phyloP scores from a whole-genome alignment of 2,888 invertebrate genomes.

The Nomada lathburiana region DNA sequence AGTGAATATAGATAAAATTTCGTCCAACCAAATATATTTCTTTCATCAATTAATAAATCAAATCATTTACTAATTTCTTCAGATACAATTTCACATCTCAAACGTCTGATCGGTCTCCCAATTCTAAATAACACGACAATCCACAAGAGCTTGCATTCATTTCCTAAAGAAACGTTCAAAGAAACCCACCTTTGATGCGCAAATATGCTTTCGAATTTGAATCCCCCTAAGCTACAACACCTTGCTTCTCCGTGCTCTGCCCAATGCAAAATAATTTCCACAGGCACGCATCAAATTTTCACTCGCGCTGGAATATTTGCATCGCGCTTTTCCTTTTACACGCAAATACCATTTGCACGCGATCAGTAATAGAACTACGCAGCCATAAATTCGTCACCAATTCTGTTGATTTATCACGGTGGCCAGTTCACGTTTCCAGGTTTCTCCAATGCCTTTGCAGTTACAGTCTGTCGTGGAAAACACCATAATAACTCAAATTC shows the following conservation, averaged over 20 bases:
- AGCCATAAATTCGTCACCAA: conserved; percentile 35
- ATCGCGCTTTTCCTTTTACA: conserved; percentile 4
- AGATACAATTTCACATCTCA: too few relatives aligned
- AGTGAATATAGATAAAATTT: too few relatives aligned
- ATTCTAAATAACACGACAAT: background rate
- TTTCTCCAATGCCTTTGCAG: conserved; percentile 8
- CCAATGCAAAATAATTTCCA: background rate
- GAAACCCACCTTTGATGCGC: too few relatives aligned
- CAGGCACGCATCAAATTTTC: background rate
- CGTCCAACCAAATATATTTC: too few relatives aligned
- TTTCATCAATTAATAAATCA: too few relatives aligned
- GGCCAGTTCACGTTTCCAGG: background rate
- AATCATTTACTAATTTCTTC: too few relatives aligned
- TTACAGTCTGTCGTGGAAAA: conserved; percentile 35
- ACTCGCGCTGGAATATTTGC: background rate
- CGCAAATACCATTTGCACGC: conserved; percentile 11
- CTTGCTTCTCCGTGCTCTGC: background rate
- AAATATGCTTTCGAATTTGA: background rate
- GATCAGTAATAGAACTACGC: conserved; percentile 44
- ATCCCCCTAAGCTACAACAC: background rate
- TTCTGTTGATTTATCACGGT: conserved; percentile 44
- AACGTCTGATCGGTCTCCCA: too few relatives aligned
- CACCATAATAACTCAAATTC: conserved; percentile 53
- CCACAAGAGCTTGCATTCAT: background rate
- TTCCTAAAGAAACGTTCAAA: background rate